Conservation (phyloP, 2,113 vertebrate genomes). For the Sylvicapra grimmia region DNA sequence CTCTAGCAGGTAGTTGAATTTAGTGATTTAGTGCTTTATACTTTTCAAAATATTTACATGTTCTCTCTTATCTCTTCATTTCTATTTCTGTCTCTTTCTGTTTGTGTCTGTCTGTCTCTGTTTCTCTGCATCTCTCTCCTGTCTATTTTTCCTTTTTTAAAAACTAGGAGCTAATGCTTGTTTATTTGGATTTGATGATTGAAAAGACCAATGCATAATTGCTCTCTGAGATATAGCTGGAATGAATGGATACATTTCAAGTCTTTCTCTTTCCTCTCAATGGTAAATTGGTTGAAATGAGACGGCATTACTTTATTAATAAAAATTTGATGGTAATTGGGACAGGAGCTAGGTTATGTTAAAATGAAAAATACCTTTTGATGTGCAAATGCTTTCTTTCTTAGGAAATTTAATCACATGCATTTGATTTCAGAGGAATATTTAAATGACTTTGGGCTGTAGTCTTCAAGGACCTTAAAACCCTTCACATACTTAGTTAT, state of each 20-base stretch:
- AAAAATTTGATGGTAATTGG: constrained; percentile 56
- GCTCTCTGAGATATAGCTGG: neutral
- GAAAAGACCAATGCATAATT: neutral
- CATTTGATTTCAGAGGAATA: constrained; percentile 34
- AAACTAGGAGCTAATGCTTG: neutral
- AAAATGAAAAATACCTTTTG: constrained; percentile 56
- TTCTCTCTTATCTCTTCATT: neutral
- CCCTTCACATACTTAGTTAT: neutral
- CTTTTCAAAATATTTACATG: constrained; percentile 7
- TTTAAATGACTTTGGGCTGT: constrained; percentile 35
- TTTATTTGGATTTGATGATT: neutral
- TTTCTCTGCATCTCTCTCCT: neutral
- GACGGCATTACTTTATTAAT: constrained; percentile 49
- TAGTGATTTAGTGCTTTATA: neutral
- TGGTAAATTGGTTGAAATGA: constrained; percentile 33
- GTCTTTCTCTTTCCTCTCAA: neutral
- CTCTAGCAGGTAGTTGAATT: neutral
- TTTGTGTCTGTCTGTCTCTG: neutral
- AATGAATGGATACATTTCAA: neutral
- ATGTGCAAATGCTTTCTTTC: constrained; percentile 55
- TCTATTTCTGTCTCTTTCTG: neutral
- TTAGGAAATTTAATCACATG: constrained; percentile 42
- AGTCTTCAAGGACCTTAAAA: neutral
- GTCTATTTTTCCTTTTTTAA: neutral
- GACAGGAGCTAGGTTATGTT: constrained; percentile 7